A percentile compares a stretch with the other conserved stretches of the same genome.
Evolutionary conservation across 2,888 invertebrate species (phyloP).

Genomic region (Colletes collaris): DNA sequence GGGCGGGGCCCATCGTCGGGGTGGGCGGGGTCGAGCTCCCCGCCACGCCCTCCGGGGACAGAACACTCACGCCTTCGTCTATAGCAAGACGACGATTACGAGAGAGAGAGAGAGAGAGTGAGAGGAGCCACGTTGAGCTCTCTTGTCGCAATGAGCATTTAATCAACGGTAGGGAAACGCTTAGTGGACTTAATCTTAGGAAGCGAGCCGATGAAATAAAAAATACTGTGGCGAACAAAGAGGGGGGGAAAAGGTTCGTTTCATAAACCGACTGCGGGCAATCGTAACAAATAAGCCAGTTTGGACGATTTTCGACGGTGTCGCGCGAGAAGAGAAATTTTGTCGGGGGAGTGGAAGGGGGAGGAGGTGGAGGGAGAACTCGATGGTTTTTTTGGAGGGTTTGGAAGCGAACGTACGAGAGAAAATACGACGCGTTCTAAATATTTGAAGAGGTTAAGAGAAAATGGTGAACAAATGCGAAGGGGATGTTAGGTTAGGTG

Average conservation of each 20-base stretch:
- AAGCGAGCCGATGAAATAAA: constrained; percentile 20
- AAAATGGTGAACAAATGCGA: constrained; percentile 7
- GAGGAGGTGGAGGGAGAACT: constrained; percentile 4
- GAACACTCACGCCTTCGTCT: too few relatives aligned
- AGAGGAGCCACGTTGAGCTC: constrained; percentile 55
- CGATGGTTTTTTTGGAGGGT: not conserved
- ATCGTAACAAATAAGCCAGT: constrained; percentile 14
- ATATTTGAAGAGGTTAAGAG: constrained; percentile 65
- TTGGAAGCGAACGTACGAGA: not conserved
- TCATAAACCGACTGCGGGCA: constrained; percentile 6
- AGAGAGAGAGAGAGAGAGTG: constrained; percentile 22
- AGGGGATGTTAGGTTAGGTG: constrained; percentile 13
- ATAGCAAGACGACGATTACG: not conserved
- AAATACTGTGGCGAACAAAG: constrained; percentile 26
- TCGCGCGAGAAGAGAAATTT: not conserved
- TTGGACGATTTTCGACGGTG: constrained; percentile 13
- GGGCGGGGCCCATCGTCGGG: too few relatives aligned
- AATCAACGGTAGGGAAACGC: constrained; percentile 79
- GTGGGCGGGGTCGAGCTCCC: too few relatives aligned
- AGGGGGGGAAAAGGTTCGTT: not conserved
- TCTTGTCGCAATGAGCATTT: constrained; percentile 79
- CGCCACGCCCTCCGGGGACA: too few relatives aligned
- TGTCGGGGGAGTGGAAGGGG: constrained; percentile 5
- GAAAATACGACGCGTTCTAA: constrained; percentile 73
- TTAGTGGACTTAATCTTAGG: constrained; percentile 65